Conservation (phyloP, 1,140 invertebrate genomes). For the Euura saliciscinereae region DNA sequence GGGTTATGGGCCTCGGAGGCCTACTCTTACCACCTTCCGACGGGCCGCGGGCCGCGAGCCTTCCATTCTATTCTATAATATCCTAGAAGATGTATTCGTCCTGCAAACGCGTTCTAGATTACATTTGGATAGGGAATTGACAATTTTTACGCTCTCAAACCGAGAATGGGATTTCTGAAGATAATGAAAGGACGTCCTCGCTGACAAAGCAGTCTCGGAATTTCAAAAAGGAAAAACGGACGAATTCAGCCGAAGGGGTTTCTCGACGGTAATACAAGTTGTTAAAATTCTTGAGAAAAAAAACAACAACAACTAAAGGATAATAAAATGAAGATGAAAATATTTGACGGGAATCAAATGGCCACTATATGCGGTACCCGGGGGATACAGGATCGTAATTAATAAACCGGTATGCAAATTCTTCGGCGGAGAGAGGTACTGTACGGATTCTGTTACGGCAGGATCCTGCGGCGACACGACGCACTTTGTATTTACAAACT, state of each 20-base stretch:
- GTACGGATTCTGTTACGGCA: conserved; percentile 32
- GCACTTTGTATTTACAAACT: conserved; percentile 1
- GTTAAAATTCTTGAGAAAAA: neutral
- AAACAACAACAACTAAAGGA: conserved; percentile 21
- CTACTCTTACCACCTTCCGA: conserved; percentile 55
- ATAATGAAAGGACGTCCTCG: conserved; percentile 18
- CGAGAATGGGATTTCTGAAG: conserved; percentile 1
- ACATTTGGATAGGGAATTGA: conserved; percentile 49
- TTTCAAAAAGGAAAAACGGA: too few relatives aligned
- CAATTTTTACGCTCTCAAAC: neutral
- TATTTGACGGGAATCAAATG: conserved; percentile 26
- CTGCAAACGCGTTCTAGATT: conserved; percentile 56
- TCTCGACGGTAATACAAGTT: too few relatives aligned
- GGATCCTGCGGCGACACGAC: neutral
- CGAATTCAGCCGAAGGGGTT: too few relatives aligned
- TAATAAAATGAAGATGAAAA: conserved; percentile 15
- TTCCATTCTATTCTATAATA: conserved; percentile 60
- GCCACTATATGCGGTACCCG: neutral
- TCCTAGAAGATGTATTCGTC: conserved; percentile 49
- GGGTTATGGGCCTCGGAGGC: conserved; percentile 61
- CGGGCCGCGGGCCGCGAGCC: conserved; percentile 49
- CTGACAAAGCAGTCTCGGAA: too few relatives aligned
- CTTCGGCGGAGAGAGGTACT: conserved; percentile 24
- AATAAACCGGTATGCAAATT: conserved; percentile 50
- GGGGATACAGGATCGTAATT: conserved; percentile 30